Percentiles rank a stretch among this genome's conserved stretches.
phyloP scores from a whole-genome alignment of 1,140 invertebrate genomes.

The Hyles vespertilio region DNA sequence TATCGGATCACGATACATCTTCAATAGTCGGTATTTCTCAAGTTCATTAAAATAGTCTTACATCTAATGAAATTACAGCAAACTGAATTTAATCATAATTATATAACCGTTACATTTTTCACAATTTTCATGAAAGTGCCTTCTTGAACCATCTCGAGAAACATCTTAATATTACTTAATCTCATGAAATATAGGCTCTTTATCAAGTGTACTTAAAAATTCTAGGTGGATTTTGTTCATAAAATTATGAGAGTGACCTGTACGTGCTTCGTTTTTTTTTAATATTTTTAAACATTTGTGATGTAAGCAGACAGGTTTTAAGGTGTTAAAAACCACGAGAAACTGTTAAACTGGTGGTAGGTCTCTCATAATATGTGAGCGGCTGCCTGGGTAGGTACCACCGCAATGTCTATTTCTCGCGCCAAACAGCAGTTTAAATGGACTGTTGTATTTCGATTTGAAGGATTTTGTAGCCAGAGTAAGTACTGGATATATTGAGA shows the following conservation, averaged over 20 bases:
- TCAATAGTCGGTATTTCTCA: neutral
- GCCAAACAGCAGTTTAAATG: no score
- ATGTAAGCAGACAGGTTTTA: no score
- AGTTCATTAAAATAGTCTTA: conserved; percentile 1
- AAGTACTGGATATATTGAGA: no score
- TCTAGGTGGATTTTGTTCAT: conserved; percentile 1
- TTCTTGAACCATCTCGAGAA: conserved; percentile 8
- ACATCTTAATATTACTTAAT: conserved; percentile 22
- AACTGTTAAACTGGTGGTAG: no score
- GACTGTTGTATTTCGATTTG: no score
- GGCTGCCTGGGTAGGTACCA: no score
- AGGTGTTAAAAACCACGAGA: no score
- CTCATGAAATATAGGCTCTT: conserved; percentile 19
- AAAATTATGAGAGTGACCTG: conserved; percentile 3
- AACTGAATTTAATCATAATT: conserved; percentile 7
- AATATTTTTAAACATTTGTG: no score
- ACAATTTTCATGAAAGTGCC: conserved; percentile 9
- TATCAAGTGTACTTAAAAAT: conserved; percentile 13
- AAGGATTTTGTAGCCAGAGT: no score
- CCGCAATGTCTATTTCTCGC: no score
- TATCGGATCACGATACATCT: neutral
- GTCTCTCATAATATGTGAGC: no score
- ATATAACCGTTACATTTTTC: conserved; percentile 8
- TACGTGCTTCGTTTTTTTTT: conserved; percentile 2
- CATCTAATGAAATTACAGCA: conserved; percentile 6